Base-by-base conservation (phyloP, 2,113 vertebrate genomes). In the Xenopus laevis region DNA sequence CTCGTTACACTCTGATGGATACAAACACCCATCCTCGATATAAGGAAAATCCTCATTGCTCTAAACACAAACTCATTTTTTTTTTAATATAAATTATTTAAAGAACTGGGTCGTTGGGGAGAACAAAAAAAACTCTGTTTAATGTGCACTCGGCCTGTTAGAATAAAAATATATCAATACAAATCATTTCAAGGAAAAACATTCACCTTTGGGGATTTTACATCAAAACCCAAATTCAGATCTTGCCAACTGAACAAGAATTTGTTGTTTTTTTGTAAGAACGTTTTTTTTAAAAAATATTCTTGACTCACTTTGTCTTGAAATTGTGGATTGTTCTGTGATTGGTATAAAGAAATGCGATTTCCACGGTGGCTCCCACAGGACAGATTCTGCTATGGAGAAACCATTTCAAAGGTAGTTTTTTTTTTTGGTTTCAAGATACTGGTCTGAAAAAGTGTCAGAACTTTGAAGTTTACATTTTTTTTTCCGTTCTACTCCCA, bases 291-390 rank as follows among this genome's bases (percentile, higher is more conserved):
- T 16, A 3, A 16, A 13, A 92, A 91, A 94, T 91, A 89, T 95
- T 94, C 94, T 27, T 98, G 95, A 89, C 91, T 91, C 88, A 90
- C 87, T 84, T 95, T 95, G 94, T 98, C 89, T 89, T 95, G 88
- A 91, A 94, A 92, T 95, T 95, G 96, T 99, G 96, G 94, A 89
- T 95, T 92, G 95, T 96, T 94, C 92, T 95, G 96, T 98, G 95
- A 93, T 92, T 90, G 95, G 95, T 97, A 93, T 92, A 91, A 90
- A 92, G 89, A 94, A 88, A 82, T 89, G 88, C 86, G 88, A 90
- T 91, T 85, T 90, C 83, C 90, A 88, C 92, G 89, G 88, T 86
- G 91, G 89, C 87, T 86, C 89, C 90, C 89, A 89, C 90, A 90
- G 89, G 89, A 90, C 85, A 83, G 83, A 88, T 89, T 92, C 91